Evolutionary conservation across 2,113 vertebrate genomes (phyloP), one percentile per base, ranked within the genome.

Genomic region (Oriolus oriolus): DNA sequence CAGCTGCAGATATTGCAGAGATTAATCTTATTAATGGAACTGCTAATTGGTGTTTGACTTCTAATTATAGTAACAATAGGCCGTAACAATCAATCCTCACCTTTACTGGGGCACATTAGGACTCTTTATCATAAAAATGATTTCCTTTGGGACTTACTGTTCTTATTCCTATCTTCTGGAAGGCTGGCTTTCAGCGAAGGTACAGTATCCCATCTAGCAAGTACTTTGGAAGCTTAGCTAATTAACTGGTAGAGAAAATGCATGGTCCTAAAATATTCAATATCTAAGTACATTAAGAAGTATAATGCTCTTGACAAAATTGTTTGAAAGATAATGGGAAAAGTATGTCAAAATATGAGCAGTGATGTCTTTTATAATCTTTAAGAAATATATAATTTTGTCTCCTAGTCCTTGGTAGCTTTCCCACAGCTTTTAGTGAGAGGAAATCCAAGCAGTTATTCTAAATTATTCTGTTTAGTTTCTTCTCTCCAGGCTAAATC

Each of bases 41-140:
- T 97, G 88, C 89, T 97, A 97, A 97, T 97, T 97, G 95, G 75
- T 95, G 93, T 96, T 94, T 96, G 95, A 97, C 90, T 97, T 97
- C 90, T 96, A 96, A 95, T 97, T 97, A 94, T 96, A 96, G 93
- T 92, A 96, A 97, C 92, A 97, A 93, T 96, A 95, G 95, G 31
- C 92, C 90, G 28, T 97, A 96, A 95, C 75, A 97, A 79, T 96
- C 90, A 94, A 33, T 96, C 84, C 71, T 96, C 80, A 95, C 89
- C 84, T 96, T 96, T 96, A 90, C 53, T 95, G 83, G 70, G 65
- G 73, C 68, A 73, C 84, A 92, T 96, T 96, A 93, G 76, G 76
- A 70, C 87, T 97, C 89, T 90, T 77, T 89, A 78, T 88, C 81
- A 95, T 87, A 96, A 87, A 82, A 96, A 91, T 96, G 7, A 95